Percentiles rank a stretch among this genome's conserved stretches.
phyloP scores from a whole-genome alignment of 1,140 invertebrate species.

The Ceratina japonica region DNA sequence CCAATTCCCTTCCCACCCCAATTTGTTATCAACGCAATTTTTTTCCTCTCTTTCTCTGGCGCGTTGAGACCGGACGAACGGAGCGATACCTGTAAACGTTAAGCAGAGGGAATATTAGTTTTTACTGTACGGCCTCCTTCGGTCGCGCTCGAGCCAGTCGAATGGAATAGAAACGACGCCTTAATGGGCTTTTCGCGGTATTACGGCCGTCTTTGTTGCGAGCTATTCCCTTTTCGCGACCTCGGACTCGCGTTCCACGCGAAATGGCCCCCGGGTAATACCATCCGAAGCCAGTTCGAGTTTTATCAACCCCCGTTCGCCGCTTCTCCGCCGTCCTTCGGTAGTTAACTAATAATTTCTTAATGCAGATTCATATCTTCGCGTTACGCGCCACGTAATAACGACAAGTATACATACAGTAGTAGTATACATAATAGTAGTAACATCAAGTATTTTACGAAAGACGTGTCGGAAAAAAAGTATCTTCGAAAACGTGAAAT shows the following conservation, averaged over 20 bases:
- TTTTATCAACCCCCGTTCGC: conserved; percentile 29
- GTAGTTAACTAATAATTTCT: too few relatives aligned
- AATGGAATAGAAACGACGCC: conserved; percentile 47
- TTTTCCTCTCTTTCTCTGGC: neutral
- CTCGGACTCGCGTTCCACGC: neutral
- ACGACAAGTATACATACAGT: too few relatives aligned
- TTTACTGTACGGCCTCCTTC: conserved; percentile 33
- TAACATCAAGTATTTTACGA: too few relatives aligned
- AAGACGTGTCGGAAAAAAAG: too few relatives aligned
- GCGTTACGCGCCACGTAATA: too few relatives aligned
- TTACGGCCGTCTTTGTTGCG: conserved; percentile 30
- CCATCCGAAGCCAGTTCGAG: neutral
- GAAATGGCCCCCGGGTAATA: conserved; percentile 12
- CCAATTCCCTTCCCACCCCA: neutral
- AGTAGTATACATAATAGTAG: too few relatives aligned
- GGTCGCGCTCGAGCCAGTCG: conserved; percentile 22
- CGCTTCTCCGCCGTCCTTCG: too few relatives aligned
- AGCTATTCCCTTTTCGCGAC: too few relatives aligned
- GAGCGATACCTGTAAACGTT: conserved; percentile 34
- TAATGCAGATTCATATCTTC: too few relatives aligned
- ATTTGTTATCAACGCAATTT: conserved; percentile 42
- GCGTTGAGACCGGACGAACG: conserved; percentile 1
- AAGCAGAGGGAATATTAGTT: conserved; percentile 32
- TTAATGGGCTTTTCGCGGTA: conserved; percentile 42
- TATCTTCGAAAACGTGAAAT: too few relatives aligned